Evolutionary conservation across 1,140 invertebrate genomes (phyloP).

Genomic region (Planococcus citri): DNA sequence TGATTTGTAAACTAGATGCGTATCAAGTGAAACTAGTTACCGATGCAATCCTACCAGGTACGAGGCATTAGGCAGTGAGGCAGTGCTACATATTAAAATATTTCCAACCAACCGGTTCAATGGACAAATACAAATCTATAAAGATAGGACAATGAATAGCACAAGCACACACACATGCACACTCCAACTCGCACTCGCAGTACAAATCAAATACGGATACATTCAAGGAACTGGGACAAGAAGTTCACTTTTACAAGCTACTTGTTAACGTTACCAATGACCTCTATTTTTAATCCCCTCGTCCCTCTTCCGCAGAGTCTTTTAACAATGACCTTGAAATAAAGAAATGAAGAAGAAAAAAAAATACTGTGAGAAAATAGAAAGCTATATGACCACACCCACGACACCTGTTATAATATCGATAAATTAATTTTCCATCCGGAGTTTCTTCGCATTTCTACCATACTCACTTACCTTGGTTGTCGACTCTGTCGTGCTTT

Average conservation of each 20-base stretch:
- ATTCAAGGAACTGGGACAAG: conserved; percentile 15
- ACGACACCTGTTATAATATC: conserved; percentile 9
- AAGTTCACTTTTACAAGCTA: conserved; percentile 18
- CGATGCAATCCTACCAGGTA: background rate
- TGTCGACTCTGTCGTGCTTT: too few relatives aligned
- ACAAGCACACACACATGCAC: too few relatives aligned
- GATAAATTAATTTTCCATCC: background rate
- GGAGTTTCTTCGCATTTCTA: background rate
- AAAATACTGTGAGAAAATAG: conserved; percentile 17
- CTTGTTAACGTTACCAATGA: conserved; percentile 5
- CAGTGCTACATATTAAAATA: conserved; percentile 11
- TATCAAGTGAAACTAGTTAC: conserved; percentile 1
- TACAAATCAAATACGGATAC: conserved; percentile 20
- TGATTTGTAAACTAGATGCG: conserved; percentile 3
- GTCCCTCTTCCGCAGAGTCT: too few relatives aligned
- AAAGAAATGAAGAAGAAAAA: too few relatives aligned
- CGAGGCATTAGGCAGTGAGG: too few relatives aligned
- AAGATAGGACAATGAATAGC: conserved; percentile 14
- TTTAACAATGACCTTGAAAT: conserved; percentile 13
- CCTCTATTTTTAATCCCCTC: conserved; percentile 9
- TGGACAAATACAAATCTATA: conserved; percentile 16
- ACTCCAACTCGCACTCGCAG: too few relatives aligned
- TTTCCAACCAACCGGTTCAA: background rate
- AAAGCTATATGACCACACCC: conserved; percentile 12
- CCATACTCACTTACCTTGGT: background rate